Evolutionary conservation across 2,113 vertebrate species (phyloP).

Genomic region (Marmota flaviventris): DNA sequence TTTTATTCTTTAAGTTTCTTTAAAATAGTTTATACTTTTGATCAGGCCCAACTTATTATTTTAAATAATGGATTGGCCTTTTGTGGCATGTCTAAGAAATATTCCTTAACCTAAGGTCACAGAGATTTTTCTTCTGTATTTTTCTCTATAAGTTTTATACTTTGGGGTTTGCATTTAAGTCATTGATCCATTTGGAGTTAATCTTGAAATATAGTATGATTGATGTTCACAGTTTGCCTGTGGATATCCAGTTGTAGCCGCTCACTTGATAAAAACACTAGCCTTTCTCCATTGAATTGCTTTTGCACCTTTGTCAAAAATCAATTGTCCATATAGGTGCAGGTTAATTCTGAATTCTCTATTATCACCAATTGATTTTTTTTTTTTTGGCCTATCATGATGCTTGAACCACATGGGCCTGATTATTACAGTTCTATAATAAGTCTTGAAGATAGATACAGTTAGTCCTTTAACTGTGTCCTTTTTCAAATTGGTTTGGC

Average conservation of each 20-base stretch:
- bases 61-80: background rate
- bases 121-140: background rate
- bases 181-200: background rate
- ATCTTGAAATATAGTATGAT: background rate
- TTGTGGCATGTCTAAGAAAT: background rate
- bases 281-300: background rate
- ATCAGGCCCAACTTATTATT: background rate
- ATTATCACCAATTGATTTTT: slow-evolving; percentile 39
- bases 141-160: background rate
- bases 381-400: background rate
- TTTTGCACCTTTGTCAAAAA: slow-evolving; percentile 26
- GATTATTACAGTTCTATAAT: background rate
- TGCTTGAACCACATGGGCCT: background rate
- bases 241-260: background rate
- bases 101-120: background rate
- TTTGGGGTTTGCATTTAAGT: background rate
- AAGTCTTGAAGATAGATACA: background rate
- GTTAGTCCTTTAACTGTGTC: background rate
- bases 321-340: background rate
- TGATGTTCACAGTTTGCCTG: background rate
- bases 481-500: slow-evolving; percentile 4
- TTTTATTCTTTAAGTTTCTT: background rate
- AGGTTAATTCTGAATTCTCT: slow-evolving; percentile 16
- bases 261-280: background rate
- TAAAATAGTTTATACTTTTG: background rate